Percentiles rank a stretch among this genome's conserved stretches.
Conservation (phyloP, 92 coral and sea anemone species). For the Ricordea florida region DNA sequence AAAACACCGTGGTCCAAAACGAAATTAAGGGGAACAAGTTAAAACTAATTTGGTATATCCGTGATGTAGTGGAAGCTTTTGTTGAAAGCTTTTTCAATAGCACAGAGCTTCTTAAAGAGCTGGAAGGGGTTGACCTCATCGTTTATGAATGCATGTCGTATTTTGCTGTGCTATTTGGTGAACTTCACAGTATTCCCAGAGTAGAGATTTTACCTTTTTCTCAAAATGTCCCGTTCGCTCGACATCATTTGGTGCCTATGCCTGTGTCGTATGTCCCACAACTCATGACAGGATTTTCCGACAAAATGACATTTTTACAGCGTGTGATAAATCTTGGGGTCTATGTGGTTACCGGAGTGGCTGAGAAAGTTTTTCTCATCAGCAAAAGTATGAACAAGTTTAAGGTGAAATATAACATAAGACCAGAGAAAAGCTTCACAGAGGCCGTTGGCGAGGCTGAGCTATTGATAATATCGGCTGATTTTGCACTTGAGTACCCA, state of each 20-base stretch:
- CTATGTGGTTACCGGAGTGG: too few species aligned
- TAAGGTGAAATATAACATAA: slow-evolving; percentile 52
- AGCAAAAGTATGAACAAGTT: background rate
- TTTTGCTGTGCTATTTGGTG: slow-evolving; percentile 41
- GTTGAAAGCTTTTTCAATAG: slow-evolving; percentile 36
- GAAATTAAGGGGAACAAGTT: background rate
- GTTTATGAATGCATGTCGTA: slow-evolving; percentile 11
- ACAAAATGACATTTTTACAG: slow-evolving; percentile 31
- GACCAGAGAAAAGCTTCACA: slow-evolving; percentile 32
- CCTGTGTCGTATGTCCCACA: slow-evolving; percentile 60
- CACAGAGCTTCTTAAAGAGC: slow-evolving; percentile 21
- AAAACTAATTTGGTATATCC: background rate
- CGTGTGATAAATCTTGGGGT: slow-evolving; percentile 7
- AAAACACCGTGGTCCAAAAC: background rate
- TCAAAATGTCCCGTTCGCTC: background rate
- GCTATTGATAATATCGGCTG: slow-evolving; percentile 29
- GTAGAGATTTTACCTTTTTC: slow-evolving; percentile 38
- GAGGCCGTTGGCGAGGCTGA: slow-evolving; percentile 52
- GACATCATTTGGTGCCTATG: background rate
- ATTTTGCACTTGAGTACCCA: slow-evolving; percentile 63
- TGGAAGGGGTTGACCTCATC: slow-evolving; percentile 36
- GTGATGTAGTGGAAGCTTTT: background rate
- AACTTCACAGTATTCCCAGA: slow-evolving; percentile 18
- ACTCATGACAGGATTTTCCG: slow-evolving; percentile 9
- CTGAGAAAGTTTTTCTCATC: background rate